Base-by-base conservation (phyloP, 2,113 vertebrate species). In the Menura novaehollandiae region DNA sequence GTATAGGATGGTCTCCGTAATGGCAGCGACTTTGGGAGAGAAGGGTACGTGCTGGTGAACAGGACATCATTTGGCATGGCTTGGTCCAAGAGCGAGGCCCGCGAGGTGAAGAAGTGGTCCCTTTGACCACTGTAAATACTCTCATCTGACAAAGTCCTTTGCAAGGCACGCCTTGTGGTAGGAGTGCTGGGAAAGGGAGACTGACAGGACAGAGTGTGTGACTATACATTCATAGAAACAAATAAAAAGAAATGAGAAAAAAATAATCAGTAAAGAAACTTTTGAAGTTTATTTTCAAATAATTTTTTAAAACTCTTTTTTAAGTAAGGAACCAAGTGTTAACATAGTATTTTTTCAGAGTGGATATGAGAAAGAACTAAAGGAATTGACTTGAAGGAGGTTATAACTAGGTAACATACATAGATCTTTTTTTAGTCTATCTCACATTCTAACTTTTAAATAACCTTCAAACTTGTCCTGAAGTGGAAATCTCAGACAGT, bases 101-200 rank as follows among this genome's bases (percentile, higher is more conserved):
- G 97, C 0, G 98, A 98, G 89, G 97, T 74, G 93, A 99, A 98
- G 51, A 98, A 98, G 21, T 98, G 98, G 47, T 99, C 99, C 94
- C 99, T 98, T 91, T 99, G 99, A 67, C 99, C 98, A 33, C 99
- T 99, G 97, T 99, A 99, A 96, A 99, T 99, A 66, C 99, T 99
- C 98, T 99, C 99, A 24, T 99, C 99, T 9, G 99, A 99, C 94
- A 99, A 97, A 8, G 99, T 99, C 74, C 99, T 98, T 97, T 99
- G 99, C 93, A 99, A 97, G 95, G 99, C 98, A 94, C 99, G 99
- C 46, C 99, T 98, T 39, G 97, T 97, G 16, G 98, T 98, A 43
- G 98, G 98, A 7, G 98, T 98, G 56, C 96, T 96, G 11, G 99
- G 98, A 91, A 99, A 99, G 33, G 99, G 96, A 51, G 98, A 98